These are phyloP conservation scores for Amia ocellicauda DNA, from an alignment of 2,113 vertebrate species.

Conservation along the genomic window DNA sequence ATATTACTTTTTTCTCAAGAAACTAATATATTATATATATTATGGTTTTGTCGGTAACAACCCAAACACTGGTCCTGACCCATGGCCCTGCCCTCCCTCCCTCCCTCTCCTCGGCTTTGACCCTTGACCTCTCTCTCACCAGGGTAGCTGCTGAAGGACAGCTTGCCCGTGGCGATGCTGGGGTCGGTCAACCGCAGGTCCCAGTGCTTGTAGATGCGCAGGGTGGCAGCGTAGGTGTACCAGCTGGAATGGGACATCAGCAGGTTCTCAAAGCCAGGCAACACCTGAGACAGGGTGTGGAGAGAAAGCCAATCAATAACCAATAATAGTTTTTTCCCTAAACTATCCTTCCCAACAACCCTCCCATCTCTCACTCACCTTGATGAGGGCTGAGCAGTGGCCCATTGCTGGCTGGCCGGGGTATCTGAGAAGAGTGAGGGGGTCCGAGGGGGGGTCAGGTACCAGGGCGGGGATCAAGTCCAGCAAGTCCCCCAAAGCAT, in stretches of 20 bases:
- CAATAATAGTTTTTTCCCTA: no score
- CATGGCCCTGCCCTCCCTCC: no score
- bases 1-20: no score
- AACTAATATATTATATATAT: no score
- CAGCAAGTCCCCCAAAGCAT: conserved; percentile 78
- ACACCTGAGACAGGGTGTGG: conserved; percentile 60
- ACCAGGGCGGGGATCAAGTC: conserved; percentile 81
- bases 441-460: conserved; percentile 30
- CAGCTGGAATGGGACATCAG: conserved; percentile 90
- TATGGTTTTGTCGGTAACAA: no score
- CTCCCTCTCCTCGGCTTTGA: no score
- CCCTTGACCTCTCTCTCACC: conserved; percentile 51
- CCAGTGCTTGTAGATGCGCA: conserved; percentile 92
- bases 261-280: conserved; percentile 89
- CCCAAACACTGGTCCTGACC: no score
- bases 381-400: conserved; percentile 90
- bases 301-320: not conserved
- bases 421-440: conserved; percentile 25
- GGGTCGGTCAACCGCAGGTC: conserved; percentile 75
- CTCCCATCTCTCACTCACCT: no score
- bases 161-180: conserved; percentile 63
- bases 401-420: conserved; percentile 73
- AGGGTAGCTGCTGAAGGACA: conserved; percentile 93
- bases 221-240: conserved; percentile 84
- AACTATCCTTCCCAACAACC: no score